Conservation (phyloP, 2,888 invertebrate species). For the Polyommatus iphigenia region DNA sequence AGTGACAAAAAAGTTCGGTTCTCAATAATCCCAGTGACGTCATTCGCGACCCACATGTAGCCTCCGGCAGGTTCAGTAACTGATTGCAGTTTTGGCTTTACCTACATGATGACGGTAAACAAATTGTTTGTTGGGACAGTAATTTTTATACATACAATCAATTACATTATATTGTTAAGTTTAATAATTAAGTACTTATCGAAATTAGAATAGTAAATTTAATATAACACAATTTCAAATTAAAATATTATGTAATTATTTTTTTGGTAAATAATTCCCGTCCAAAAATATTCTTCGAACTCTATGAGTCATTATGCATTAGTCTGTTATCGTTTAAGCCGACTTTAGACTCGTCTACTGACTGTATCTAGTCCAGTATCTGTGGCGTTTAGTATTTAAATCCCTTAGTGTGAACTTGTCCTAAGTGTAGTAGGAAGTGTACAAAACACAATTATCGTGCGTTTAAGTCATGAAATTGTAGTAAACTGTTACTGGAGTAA, state of each 20-base stretch:
- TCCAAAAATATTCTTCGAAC: too few relatives aligned
- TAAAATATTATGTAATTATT: too few relatives aligned
- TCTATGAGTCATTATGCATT: too few relatives aligned
- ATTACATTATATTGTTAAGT: too few relatives aligned
- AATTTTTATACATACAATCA: neutral
- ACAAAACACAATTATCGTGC: slow-evolving; percentile 19
- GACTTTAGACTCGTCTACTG: too few relatives aligned
- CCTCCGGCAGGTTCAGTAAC: neutral
- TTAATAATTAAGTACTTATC: too few relatives aligned
- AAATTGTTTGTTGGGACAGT: neutral
- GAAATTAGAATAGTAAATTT: too few relatives aligned
- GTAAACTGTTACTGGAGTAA: neutral
- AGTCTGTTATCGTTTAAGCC: too few relatives aligned
- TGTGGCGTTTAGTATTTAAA: neutral
- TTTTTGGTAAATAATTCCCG: too few relatives aligned
- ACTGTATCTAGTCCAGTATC: too few relatives aligned
- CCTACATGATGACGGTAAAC: neutral
- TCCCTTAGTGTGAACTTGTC: neutral
- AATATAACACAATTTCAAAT: too few relatives aligned
- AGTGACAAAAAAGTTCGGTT: neutral
- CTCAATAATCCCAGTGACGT: neutral
- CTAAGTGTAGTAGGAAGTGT: slow-evolving; percentile 14
- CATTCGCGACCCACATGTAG: neutral
- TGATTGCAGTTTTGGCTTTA: neutral
- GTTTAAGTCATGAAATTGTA: slow-evolving; percentile 17